A percentile compares a stretch with the other conserved stretches of the same genome.
phyloP scores from a whole-genome alignment of 2,888 invertebrate genomes.

The Schizotus pectinicornis region DNA sequence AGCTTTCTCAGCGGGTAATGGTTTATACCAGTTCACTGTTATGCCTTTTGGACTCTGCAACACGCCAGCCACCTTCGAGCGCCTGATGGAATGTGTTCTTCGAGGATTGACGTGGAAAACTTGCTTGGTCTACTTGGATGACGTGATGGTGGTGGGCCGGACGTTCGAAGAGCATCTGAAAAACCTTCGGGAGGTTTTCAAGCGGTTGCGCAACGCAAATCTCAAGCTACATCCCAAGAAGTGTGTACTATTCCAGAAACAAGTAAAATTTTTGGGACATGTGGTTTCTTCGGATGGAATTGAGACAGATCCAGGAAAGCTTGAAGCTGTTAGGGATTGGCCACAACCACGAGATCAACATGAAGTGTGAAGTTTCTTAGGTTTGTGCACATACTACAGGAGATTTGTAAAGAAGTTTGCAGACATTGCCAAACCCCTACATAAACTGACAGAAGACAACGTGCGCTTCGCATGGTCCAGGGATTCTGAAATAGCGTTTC shows the following conservation, averaged over 20 bases:
- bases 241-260: neutral
- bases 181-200: constrained; percentile 27
- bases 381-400: constrained; percentile 17
- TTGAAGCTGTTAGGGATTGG: constrained; percentile 4
- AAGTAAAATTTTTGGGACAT: constrained; percentile 17
- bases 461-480: neutral
- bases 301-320: constrained; percentile 1
- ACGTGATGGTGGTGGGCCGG: constrained; percentile 24
- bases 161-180: constrained; percentile 32
- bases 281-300: constrained; percentile 8
- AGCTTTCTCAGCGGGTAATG: constrained; percentile 34
- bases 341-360: neutral
- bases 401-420: constrained; percentile 26
- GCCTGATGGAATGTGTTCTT: constrained; percentile 33
- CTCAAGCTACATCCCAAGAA: constrained; percentile 1
- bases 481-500: too few species aligned
- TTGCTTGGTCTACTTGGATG: constrained; percentile 17
- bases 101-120: too few species aligned
- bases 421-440: constrained; percentile 29
- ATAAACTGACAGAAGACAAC: constrained; percentile 16
- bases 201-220: neutral
- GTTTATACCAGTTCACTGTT: constrained; percentile 38
- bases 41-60: constrained; percentile 36
- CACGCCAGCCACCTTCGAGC: constrained; percentile 38
- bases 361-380: constrained; percentile 12